Evolutionary conservation across 2,797 vertebrate genomes (phyloP).

Genomic region (Nannoperca obscura): DNA sequence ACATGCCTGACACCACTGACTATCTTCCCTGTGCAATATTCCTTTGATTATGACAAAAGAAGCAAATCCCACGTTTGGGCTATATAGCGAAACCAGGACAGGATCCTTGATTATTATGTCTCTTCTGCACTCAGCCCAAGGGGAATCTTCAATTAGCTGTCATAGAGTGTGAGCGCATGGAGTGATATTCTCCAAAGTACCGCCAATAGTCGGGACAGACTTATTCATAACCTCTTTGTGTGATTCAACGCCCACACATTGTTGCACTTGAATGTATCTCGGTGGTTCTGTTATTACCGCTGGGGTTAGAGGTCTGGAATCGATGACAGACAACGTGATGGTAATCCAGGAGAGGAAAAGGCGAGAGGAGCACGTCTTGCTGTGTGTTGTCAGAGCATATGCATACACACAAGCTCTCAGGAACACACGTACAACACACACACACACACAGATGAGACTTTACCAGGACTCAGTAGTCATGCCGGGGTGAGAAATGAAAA

Average conservation of each 20-base stretch:
- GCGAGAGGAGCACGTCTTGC: slow-evolving; percentile 16
- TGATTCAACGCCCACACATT: slow-evolving; percentile 78
- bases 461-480: slow-evolving; percentile 61
- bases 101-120: slow-evolving; percentile 88
- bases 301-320: slow-evolving; percentile 65
- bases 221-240: slow-evolving; percentile 76
- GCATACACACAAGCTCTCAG: slow-evolving; percentile 19
- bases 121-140: slow-evolving; percentile 75
- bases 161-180: slow-evolving; percentile 59
- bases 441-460: slow-evolving; percentile 59
- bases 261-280: slow-evolving; percentile 64
- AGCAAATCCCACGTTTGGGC: slow-evolving; percentile 66
- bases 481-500: slow-evolving; percentile 79
- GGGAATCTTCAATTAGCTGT: slow-evolving; percentile 84
- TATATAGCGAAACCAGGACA: slow-evolving; percentile 71
- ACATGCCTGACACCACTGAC: slow-evolving; percentile 80
- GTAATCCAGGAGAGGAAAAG: slow-evolving; percentile 46
- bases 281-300: slow-evolving; percentile 68
- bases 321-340: slow-evolving; percentile 68
- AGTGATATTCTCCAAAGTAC: slow-evolving; percentile 74
- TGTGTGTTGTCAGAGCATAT: slow-evolving; percentile 44
- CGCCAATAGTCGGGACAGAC: slow-evolving; percentile 68
- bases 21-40: slow-evolving; percentile 75
- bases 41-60: slow-evolving; percentile 85
- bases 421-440: neutral